These are phyloP conservation scores for Buathra laborator DNA, from an alignment of 2,888 invertebrate genomes.

Conservation along the genomic window DNA sequence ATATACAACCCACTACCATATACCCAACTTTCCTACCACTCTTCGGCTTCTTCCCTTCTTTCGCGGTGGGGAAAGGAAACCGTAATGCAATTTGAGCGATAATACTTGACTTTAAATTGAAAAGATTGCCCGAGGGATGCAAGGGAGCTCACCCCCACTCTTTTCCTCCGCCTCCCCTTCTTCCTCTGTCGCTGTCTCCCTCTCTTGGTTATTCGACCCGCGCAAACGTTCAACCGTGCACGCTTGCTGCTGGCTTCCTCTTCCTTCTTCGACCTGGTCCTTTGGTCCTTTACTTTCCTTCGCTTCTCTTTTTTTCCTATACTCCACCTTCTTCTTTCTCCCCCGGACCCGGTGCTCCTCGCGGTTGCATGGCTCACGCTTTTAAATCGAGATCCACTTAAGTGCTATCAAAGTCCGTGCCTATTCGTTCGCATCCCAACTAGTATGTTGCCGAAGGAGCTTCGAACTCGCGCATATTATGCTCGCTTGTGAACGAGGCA, in stretches of 20 bases:
- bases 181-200: conserved; percentile 23
- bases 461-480: not conserved
- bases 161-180: conserved; percentile 18
- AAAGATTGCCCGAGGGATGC: conserved; percentile 85
- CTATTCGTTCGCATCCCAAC: conserved; percentile 40
- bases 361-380: conserved; percentile 58
- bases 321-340: not conserved
- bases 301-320: conserved; percentile 11
- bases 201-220: conserved; percentile 39
- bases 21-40: conserved; percentile 49
- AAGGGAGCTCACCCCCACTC: conserved; percentile 77
- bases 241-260: conserved; percentile 42
- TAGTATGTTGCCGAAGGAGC: not conserved
- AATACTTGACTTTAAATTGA: conserved; percentile 86
- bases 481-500: not conserved
- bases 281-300: conserved; percentile 34
- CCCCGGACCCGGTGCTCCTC: conserved; percentile 26
- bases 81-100: conserved; percentile 85
- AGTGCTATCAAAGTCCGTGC: conserved; percentile 50
- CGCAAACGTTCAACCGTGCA: conserved; percentile 26
- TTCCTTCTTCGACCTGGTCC: conserved; percentile 37
- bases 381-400: conserved; percentile 62
- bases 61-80: conserved; percentile 80
- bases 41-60: conserved; percentile 59
- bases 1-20: conserved; percentile 37